Base-by-base conservation (phyloP, 2,113 vertebrate species). In the Equus przewalskii region DNA sequence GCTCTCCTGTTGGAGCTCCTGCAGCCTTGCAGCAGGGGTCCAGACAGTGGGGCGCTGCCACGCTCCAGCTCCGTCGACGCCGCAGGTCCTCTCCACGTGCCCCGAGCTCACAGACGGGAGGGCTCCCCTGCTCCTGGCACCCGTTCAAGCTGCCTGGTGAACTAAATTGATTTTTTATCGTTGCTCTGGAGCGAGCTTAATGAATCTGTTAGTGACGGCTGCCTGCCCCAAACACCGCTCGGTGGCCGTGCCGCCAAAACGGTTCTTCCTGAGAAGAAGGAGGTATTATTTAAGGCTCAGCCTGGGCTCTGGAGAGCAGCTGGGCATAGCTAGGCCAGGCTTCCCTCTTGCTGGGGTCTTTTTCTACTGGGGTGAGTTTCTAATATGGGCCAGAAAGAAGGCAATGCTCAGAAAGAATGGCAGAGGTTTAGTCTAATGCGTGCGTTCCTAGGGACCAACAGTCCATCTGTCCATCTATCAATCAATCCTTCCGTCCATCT, bases 141-240 rank as follows among this genome's bases (percentile, higher is more conserved):
- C 80, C 2, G 94, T 98, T 99, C 99, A 99, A 99, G 98, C 97
- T 62, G 94, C 98, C 98, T 98, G 98, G 98, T 98, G 99, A 98
- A 99, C 99, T 98, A 99, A 99, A 99, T 99, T 99, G 99, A 99
- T 99, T 99, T 99, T 99, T 99, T 99, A 99, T 99, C 98, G 98
- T 98, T 98, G 99, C 98, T 99, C 98, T 98, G 99, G 99, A 99
- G 98, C 97, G 97, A 98, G 98, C 98, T 99, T 99, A 99, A 99
- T 99, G 99, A 99, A 99, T 99, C 99, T 98, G 98, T 99, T 99
- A 98, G 99, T 99, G 97, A 98, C 98, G 98, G 98, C 97, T 98
- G 98, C 98, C 98, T 94, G 98, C 98, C 98, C 98, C 98, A 98
- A 97, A 98, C 82, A 97, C 97, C 96, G 97, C 98, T 96, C 70